Base-by-base conservation (phyloP, 1,140 invertebrate species). In the Zaprionus ghesquierei region DNA sequence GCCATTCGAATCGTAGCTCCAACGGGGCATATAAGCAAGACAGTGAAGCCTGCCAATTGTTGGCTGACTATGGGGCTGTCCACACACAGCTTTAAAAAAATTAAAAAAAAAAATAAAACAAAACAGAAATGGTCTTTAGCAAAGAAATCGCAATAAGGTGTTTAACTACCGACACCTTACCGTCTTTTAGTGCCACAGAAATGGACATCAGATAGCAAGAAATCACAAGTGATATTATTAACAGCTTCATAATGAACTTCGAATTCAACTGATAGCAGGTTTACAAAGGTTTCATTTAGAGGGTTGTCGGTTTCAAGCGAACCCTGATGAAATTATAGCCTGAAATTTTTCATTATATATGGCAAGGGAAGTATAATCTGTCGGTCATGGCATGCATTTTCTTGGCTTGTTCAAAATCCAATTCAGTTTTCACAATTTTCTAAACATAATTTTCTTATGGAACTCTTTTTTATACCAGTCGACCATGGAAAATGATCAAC, bases 1-100 rank as follows among this genome's bases (percentile, higher is more conserved):
- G 0, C 3, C 20, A 20, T 20, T 8, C 5, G 41, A 46, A 20
- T 20, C 18, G 15, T 46, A 46, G 18, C 5, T 15, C 1, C 2
- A 38, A 5, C n/a, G n/a, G 5, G n/a, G n/a, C 0, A 1, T 2
- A 0, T n/a, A 2, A 0, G n/a, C 35, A 1, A 5, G 27, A 29
- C 27, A 29, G 2, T 29, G n/a, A n/a, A n/a, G n/a, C n/a, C n/a
- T n/a, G n/a, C n/a, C n/a, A n/a, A n/a, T n/a, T n/a, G n/a, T n/a
- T n/a, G n/a, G n/a, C n/a, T n/a, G n/a, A n/a, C 29, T 31, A 31
- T 12, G 29, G 29, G 29, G 29, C n/a, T 2, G n/a, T 15, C 35
- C 35, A n/a, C 5, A 38, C n/a, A 38, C 35, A 13, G 5, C 35
- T 38, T 2, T 6, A 38, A 1, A 38, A 15, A 13, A 13, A 35